phyloP scores from a whole-genome alignment of 1,140 invertebrate species.

The Reticulitermes speratus region DNA sequence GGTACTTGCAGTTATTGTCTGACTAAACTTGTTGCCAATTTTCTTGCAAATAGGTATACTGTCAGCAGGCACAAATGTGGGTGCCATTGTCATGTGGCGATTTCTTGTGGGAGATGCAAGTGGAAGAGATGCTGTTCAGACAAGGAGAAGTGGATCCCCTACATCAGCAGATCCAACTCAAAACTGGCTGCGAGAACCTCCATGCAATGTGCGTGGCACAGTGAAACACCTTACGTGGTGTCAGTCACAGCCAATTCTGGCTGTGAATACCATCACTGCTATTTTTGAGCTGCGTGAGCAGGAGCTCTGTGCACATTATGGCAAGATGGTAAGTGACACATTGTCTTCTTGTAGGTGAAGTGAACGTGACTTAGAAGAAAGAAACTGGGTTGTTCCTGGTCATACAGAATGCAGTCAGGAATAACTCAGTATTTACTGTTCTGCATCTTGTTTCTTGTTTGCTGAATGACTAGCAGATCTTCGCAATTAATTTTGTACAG shows the following conservation, averaged over 20 bases:
- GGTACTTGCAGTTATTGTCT: too few relatives aligned
- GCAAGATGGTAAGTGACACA: conserved; percentile 57
- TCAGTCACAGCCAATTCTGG: conserved; percentile 65
- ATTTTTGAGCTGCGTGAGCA: conserved; percentile 86
- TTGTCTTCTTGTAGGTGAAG: not conserved
- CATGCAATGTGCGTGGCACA: conserved; percentile 60
- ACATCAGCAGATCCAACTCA: not conserved
- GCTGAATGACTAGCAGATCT: too few relatives aligned
- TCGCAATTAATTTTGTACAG: too few relatives aligned
- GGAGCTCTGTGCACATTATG: conserved; percentile 72
- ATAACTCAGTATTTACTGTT: too few relatives aligned
- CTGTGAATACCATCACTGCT: conserved; percentile 82
- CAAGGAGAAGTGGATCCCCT: not conserved
- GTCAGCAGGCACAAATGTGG: conserved; percentile 88
- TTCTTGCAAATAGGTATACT: conserved; percentile 62
- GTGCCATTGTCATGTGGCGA: conserved; percentile 87
- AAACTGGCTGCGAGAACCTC: conserved; percentile 10
- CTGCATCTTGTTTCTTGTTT: too few relatives aligned
- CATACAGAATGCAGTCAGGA: too few relatives aligned
- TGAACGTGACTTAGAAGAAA: not conserved
- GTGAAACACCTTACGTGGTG: conserved; percentile 74
- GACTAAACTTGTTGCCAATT: conserved; percentile 22
- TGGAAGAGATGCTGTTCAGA: not conserved
- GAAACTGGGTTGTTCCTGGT: too few relatives aligned
- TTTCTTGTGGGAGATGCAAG: not conserved